phyloP scores from a whole-genome alignment of 1,140 invertebrate genomes.

The Atta texana region DNA sequence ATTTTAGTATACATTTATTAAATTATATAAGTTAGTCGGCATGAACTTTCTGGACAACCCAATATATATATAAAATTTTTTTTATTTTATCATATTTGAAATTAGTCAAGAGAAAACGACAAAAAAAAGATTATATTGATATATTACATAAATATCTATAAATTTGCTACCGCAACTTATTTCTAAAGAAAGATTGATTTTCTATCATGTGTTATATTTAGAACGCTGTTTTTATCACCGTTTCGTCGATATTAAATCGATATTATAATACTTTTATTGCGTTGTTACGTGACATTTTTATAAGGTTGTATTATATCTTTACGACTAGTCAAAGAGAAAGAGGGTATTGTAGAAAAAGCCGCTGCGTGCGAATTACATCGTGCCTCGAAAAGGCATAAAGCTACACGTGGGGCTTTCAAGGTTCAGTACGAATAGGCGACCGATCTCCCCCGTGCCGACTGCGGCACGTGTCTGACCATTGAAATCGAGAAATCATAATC shows the following conservation, averaged over 20 bases:
- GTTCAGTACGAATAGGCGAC: conserved; percentile 1
- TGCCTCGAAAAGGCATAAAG: conserved; percentile 62
- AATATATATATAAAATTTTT: too few relatives aligned
- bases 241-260: background rate
- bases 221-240: conserved; percentile 16
- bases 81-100: background rate
- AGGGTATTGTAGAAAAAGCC: conserved; percentile 16
- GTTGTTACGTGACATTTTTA: conserved; percentile 27
- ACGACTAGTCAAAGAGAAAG: background rate
- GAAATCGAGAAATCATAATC: conserved; percentile 72
- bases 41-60: too few relatives aligned
- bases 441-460: background rate
- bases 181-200: conserved; percentile 35
- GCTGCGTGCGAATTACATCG: conserved; percentile 45
- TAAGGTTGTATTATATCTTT: conserved; percentile 9
- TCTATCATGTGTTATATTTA: conserved; percentile 26
- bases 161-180: conserved; percentile 2
- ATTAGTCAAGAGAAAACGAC: background rate
- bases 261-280: conserved; percentile 14
- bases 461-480: conserved; percentile 66
- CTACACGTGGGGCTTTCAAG: conserved; percentile 12
- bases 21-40: too few relatives aligned
- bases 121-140: background rate
- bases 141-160: too few relatives aligned
- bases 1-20: too few relatives aligned